Evolutionary conservation across 1,140 invertebrate genomes (phyloP).

Genomic region (Palaemon carinicauda): DNA sequence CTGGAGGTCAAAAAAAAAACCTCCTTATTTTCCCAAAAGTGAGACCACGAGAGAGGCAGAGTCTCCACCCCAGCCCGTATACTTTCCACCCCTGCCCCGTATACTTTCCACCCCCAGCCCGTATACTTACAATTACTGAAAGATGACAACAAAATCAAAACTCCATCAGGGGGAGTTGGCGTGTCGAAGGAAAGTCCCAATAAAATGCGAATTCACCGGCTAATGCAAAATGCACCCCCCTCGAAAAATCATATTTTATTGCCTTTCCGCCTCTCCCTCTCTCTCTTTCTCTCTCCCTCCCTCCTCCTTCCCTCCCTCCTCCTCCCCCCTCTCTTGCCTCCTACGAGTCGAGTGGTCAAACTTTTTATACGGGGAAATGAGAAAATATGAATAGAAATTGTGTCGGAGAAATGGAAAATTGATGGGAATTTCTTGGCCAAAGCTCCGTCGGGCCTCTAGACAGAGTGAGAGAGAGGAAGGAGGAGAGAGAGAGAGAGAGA

Average conservation of each 20-base stretch:
- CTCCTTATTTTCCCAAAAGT: too few species aligned
- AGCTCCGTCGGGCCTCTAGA: neutral
- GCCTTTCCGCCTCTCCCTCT: neutral
- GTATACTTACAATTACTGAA: too few species aligned
- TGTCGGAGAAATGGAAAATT: slow-evolving; percentile 57
- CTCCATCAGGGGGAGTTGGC: neutral
- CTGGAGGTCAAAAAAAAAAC: too few species aligned
- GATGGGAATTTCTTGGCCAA: slow-evolving; percentile 45
- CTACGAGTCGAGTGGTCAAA: slow-evolving; percentile 55
- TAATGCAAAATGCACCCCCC: slow-evolving; percentile 53
- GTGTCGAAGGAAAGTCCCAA: slow-evolving; percentile 19
- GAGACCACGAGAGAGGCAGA: too few species aligned
- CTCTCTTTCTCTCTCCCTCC: neutral
- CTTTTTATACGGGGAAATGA: slow-evolving; percentile 56
- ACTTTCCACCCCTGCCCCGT: too few species aligned
- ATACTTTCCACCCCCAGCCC: too few species aligned
- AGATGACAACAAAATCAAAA: too few species aligned
- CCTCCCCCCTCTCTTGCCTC: slow-evolving; percentile 27
- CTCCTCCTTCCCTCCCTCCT: neutral
- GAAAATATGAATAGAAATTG: slow-evolving; percentile 58
- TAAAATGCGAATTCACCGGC: slow-evolving; percentile 48
- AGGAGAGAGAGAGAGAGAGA: neutral
- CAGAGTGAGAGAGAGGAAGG: neutral
- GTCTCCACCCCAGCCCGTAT: too few species aligned
- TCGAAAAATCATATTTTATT: slow-evolving; percentile 53